Evolutionary conservation across 1,140 invertebrate genomes (phyloP).

Genomic region (Bombus terrestris): DNA sequence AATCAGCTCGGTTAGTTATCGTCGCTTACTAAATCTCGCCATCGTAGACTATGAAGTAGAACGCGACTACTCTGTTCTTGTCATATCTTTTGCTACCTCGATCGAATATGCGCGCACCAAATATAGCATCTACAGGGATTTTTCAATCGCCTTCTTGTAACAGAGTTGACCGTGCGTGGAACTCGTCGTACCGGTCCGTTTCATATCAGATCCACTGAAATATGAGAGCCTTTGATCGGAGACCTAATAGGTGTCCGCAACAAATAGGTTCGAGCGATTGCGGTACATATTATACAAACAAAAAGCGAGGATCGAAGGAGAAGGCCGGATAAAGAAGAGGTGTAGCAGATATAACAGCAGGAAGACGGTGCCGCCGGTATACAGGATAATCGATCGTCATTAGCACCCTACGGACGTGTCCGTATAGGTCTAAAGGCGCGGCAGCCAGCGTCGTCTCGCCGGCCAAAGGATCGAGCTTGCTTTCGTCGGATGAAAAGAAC

Average conservation of each 20-base stretch:
- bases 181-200: conserved; percentile 39
- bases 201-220: conserved; percentile 52
- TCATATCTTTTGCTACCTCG: too few relatives aligned
- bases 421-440: conserved; percentile 7
- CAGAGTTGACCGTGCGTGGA: not conserved
- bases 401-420: conserved; percentile 62
- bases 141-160: not conserved
- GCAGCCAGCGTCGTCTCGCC: not conserved
- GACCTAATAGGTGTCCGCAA: conserved; percentile 56
- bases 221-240: conserved; percentile 54
- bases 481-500: not conserved
- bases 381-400: conserved; percentile 71
- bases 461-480: not conserved
- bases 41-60: too few relatives aligned
- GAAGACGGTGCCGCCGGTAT: conserved; percentile 41
- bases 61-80: too few relatives aligned
- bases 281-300: conserved; percentile 18
- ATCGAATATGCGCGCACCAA: too few relatives aligned
- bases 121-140: too few relatives aligned
- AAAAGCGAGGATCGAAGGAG: conserved; percentile 3
- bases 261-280: conserved; percentile 51
- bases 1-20: too few relatives aligned
- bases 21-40: too few relatives aligned
- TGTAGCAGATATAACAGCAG: not conserved
- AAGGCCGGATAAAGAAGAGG: not conserved